Conservation (phyloP, 2,113 vertebrate genomes). For the Strix uralensis region DNA sequence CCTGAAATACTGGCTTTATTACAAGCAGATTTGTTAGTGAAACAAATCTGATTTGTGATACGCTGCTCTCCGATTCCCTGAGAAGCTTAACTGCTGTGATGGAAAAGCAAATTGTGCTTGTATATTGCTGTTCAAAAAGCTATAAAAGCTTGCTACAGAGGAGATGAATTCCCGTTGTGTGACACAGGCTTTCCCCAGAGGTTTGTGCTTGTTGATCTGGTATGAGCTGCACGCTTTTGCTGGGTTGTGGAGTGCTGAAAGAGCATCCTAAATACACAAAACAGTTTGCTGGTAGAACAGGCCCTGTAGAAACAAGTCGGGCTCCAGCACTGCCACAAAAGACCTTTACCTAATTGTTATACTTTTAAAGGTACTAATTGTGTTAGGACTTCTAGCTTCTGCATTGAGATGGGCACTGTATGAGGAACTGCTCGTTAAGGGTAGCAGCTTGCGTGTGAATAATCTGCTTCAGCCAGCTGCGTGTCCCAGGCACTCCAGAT, state of each 20-base stretch:
- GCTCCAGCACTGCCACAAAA: not conserved
- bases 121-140: not conserved
- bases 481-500: not conserved
- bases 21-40: not conserved
- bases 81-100: not conserved
- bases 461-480: fast-evolving
- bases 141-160: not conserved
- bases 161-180: not conserved
- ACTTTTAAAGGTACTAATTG: not conserved
- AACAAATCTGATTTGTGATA: conserved; percentile 2
- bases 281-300: not conserved
- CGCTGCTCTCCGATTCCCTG: not conserved
- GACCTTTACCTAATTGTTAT: not conserved
- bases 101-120: not conserved
- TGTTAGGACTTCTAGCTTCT: not conserved
- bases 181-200: not conserved
- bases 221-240: not conserved
- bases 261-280: not conserved
- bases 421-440: not conserved
- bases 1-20: conserved; percentile 41
- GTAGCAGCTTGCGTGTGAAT: fast-evolving
- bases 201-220: not conserved
- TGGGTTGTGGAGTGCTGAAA: not conserved
- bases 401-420: not conserved
- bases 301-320: not conserved